Percentiles rank a stretch among this genome's conserved stretches.
These are phyloP conservation scores for Callyntrura guangdongensis DNA, from an alignment of 2,888 invertebrate genomes.

Conservation along the genomic window DNA sequence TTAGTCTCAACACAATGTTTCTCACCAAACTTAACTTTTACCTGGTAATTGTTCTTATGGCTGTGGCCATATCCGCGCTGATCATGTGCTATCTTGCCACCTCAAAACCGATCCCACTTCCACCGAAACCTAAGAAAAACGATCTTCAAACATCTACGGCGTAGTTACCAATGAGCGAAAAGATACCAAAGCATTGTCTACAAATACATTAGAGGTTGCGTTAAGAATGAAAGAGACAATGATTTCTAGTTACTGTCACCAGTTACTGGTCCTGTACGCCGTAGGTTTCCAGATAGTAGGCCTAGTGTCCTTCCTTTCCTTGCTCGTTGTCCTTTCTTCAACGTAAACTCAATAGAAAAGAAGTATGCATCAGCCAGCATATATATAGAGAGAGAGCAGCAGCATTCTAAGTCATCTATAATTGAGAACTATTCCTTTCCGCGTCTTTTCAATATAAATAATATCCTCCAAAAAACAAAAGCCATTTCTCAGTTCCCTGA, in stretches of 20 bases:
- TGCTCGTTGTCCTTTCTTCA: too few species aligned
- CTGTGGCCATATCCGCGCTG: constrained; percentile 28
- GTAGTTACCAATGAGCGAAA: background rate
- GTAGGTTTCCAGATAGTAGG: background rate
- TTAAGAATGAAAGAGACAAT: background rate
- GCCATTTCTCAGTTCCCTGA: background rate
- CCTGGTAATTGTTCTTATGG: constrained; percentile 50
- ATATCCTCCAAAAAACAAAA: background rate
- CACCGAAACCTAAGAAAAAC: constrained; percentile 40
- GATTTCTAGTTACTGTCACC: background rate
- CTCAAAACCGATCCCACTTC: constrained; percentile 1
- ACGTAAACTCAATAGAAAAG: too few species aligned
- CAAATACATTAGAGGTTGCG: background rate
- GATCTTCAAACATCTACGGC: constrained; percentile 21
- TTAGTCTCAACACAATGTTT: constrained; percentile 31
- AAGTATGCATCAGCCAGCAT: too few species aligned
- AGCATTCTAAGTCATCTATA: too few species aligned
- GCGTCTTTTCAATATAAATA: background rate
- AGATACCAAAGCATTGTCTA: background rate
- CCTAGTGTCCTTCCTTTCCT: background rate
- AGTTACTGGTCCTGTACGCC: too few species aligned
- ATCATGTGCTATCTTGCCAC: constrained; percentile 56
- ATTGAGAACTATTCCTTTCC: background rate
- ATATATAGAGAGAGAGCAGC: too few species aligned
- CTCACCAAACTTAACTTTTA: constrained; percentile 65